Base-by-base conservation (phyloP, 2,888 invertebrate species). In the Creontiades dilutus region DNA sequence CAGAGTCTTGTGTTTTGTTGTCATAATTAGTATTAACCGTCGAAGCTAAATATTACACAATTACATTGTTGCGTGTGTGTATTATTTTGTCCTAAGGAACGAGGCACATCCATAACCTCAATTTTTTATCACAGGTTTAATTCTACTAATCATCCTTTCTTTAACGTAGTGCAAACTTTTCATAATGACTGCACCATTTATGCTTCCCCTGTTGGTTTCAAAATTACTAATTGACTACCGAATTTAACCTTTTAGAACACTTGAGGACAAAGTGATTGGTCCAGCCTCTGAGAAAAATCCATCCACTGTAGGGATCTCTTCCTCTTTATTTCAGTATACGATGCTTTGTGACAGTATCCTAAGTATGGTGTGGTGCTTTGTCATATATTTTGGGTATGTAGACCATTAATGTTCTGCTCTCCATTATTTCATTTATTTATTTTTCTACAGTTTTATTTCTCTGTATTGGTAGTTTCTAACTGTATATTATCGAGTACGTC, bases 301-400 rank as follows among this genome's bases (percentile, higher is more conserved):
- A 23, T 68, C 68, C 68, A 68, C 19, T 19, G 19, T 68, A 68
- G 68, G 68, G 23, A 68, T 68, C 68, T 68, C 27, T 68, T 68
- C 68, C 68, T 27, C 68, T 68, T 19, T 19, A 52, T n/a, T 52
- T 82, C 82, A 82, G 82, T 82, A 82, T 82, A 82, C 82, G 82
- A 82, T 82, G 82, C 82, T 82, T 82, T 82, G 47, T 82, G 82
- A 82, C 48, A 82, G 82, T 82, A 52, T 82, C 82, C 52, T 82
- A 27, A 68, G 52, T 52, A 52, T 52, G 82, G 52, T 82, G 82
- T 82, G 82, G 82, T 82, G 82, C 82, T 82, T 82, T 82, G 82
- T 82, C 82, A 82, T 82, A 78, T 78, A 78, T 78, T 47, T 47
- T 78, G 37, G 78, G 37, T 46, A 47, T 47, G 0, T 78, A 78